Evolutionary conservation across 1,140 invertebrate species (phyloP).

Genomic region (Sweltsa coloradensis): DNA sequence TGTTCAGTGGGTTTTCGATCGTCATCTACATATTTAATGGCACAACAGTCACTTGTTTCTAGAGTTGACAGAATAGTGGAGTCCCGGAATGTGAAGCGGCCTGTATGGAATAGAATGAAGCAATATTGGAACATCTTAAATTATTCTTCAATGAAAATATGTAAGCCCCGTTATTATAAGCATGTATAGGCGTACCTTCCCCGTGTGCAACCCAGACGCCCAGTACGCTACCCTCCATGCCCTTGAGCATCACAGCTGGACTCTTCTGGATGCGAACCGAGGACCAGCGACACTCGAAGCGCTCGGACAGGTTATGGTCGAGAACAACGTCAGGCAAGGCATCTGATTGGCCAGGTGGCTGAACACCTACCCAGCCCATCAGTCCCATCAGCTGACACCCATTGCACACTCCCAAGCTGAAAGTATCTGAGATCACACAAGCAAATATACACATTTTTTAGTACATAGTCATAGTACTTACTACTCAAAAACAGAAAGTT

Average conservation of each 20-base stretch:
- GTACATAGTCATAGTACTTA: too few relatives aligned
- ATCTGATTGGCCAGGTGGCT: conserved; percentile 20
- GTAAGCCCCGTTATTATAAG: too few relatives aligned
- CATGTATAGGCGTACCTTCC: conserved; percentile 65
- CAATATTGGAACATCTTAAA: too few relatives aligned
- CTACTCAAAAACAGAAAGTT: too few relatives aligned
- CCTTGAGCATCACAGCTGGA: conserved; percentile 72
- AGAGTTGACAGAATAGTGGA: conserved; percentile 39
- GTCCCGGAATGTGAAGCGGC: conserved; percentile 40
- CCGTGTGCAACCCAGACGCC: conserved; percentile 97
- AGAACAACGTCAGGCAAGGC: conserved; percentile 54
- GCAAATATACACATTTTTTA: too few relatives aligned
- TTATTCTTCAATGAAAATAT: neutral
- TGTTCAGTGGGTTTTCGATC: conserved; percentile 53
- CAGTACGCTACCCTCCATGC: conserved; percentile 70
- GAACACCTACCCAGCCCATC: conserved; percentile 55
- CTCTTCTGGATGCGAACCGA: conserved; percentile 64
- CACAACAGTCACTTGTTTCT: conserved; percentile 46
- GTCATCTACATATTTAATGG: conserved; percentile 78
- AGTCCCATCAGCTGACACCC: conserved; percentile 92
- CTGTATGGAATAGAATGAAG: conserved; percentile 29
- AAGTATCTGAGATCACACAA: conserved; percentile 71
- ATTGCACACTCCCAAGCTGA: conserved; percentile 95
- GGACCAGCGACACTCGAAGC: conserved; percentile 86
- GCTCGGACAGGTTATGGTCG: conserved; percentile 74